Base-by-base conservation (phyloP, 2,113 vertebrate genomes). In the Petrocephalus zakoni region DNA sequence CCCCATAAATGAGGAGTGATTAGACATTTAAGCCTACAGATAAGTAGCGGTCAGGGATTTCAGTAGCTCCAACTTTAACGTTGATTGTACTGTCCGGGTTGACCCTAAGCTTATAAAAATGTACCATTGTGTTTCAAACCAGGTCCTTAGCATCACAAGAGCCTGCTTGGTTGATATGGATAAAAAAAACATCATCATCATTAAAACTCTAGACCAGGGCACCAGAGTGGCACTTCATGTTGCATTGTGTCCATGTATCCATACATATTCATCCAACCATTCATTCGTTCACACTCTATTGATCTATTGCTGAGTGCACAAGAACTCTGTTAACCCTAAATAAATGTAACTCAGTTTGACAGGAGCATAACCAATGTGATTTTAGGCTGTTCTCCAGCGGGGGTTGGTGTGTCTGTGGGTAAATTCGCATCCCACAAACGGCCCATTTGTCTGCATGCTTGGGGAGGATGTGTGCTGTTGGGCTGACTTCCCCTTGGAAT, bases 341-440 rank as follows among this genome's bases (percentile, higher is more conserved):
- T 86, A 49, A 72, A 87, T 51, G 42, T 87, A 68, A 87, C 58
- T 87, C 0, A 22, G 9, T 49, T 72, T 87, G 58, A 87, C 58
- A 49, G 22, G 58, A 68, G 37, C 61, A 87, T 64, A 87, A 22
- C 52, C 84, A 64, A 64, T 61, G 86, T 58, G 55, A 87, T 64
- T 87, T 37, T 55, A 37, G 86, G 86, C 86, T 8, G 9, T 34
- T 37, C 86, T 87, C 86, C 34, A 86, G 84, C 4, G 17, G 37
- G 55, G 37, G 34, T 19, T 46, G 86, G 37, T 37, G 53, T 87
- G 86, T 22, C 55, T 61, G 86, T 64, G 86, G 53, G 56, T 87
- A 64, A 64, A 87, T 55, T 87, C 19, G n/a, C 86, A 87, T 46
- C 56, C 86, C 86, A 58, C 55, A 87, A 42, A 46, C 21, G 17